Percentiles rank a stretch among this genome's conserved stretches.
Conservation (phyloP, 2,113 vertebrate genomes). For the Dipodomys ordii region DNA sequence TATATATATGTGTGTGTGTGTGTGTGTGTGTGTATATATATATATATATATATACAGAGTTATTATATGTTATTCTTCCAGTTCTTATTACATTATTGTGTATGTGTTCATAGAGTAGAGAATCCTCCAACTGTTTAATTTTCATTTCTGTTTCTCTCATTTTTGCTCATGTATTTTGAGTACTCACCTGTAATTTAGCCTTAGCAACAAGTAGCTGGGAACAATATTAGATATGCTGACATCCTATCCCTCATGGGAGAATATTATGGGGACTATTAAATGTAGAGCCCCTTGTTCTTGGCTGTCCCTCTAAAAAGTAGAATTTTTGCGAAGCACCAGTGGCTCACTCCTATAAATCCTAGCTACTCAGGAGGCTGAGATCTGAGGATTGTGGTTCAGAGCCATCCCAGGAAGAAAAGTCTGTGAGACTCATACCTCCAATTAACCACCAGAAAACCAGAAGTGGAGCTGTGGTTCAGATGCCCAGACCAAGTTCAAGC, state of each 20-base stretch:
- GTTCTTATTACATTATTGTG: too few relatives aligned
- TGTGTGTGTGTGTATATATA: neutral
- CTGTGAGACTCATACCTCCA: too few relatives aligned
- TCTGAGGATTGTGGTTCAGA: too few relatives aligned
- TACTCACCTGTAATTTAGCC: neutral
- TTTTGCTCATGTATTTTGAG: neutral
- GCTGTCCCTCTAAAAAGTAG: too few relatives aligned
- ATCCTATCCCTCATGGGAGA: neutral
- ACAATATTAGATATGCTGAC: neutral
- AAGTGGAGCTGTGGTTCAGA: too few relatives aligned
- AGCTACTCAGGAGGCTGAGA: too few relatives aligned
- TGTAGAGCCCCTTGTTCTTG: neutral
- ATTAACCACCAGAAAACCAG: too few relatives aligned
- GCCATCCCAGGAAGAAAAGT: too few relatives aligned
- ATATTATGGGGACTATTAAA: neutral
- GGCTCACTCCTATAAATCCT: too few relatives aligned
- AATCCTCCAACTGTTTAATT: neutral
- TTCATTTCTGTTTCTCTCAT: neutral
- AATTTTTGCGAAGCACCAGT: neutral
- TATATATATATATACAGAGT: neutral
- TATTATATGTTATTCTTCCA: neutral
- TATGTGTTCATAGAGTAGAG: too few relatives aligned
- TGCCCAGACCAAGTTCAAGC: too few relatives aligned
- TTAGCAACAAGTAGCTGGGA: neutral
- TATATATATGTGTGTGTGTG: neutral